Evolutionary conservation across 2,113 vertebrate genomes (phyloP), one percentile per base, ranked within the genome.

Genomic region (Pagrus major): DNA sequence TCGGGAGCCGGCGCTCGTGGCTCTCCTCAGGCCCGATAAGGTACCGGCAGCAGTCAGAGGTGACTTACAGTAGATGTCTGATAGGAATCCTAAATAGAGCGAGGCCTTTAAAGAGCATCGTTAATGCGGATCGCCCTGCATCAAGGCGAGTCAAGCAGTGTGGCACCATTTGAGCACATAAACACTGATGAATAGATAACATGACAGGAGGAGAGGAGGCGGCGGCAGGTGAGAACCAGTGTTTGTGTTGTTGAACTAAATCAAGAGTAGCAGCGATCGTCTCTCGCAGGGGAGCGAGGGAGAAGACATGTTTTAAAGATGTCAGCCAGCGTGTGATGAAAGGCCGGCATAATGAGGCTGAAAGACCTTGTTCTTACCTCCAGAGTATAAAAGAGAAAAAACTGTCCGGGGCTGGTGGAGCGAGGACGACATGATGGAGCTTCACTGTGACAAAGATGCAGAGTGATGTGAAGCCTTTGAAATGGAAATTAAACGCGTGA

Each of bases 321-420:
- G 92, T 94, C 93, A 89, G 92, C 5, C 60, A 74, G 39, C 63
- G 71, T 27, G 79, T 91, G 94, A 95, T 95, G 92, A 95, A 94
- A 95, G 93, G 71, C 6, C 5, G 0, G 63, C 44, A 88, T 94
- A 95, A 95, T 94, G 92, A 94, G 89, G 60, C 88, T 87, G 42
- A 92, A 93, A 93, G 90, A 91, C 89, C 92, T 91, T 63, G 88
- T 89, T 92, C 92, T 85, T 89, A 92, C 93, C 94, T 94, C 94
- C 88, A 89, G 93, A 93, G 94, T 79, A 87, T 89, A 85, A 91
- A 85, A 80, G 78, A 49, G 61, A 79, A 86, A 61, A 46, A 71
- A 85, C 55, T 29, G 46, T 51, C 49, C 21, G 58, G 20, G 41
- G 56, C 27, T 5, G 55, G 60, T 41, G 20, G 74, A 81, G 86